Base-by-base conservation (phyloP, 2,797 vertebrate genomes). In the Micromesistius poutassou region DNA sequence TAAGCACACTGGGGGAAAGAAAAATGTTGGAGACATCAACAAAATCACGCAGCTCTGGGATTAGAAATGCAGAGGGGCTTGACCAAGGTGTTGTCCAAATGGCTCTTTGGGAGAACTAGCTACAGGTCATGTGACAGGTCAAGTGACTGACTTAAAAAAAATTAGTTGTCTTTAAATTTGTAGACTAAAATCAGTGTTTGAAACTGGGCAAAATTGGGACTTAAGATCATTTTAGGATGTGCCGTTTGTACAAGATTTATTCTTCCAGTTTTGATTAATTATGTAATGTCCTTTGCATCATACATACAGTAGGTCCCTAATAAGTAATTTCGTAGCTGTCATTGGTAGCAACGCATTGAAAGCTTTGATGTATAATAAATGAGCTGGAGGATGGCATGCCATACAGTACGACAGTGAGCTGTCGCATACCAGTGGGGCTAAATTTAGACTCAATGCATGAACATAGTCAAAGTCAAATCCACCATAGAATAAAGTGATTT, bases 331-430 rank as follows among this genome's bases (percentile, higher is more conserved):
- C 9, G 22, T 36, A 72, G 22, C 73, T 33, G 73, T 46, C 77
- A 13, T 8, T 28, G n/a, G 50, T 46, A 74, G 8, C n/a, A 2
- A 68, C 9, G 46, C 72, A 55, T 35, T 30, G 46, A 42, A 50
- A 50, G 30, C 55, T 50, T 77, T 80, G 71, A 75, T 79, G 78
- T 75, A 36, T 72, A 75, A 72, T 75, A 42, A 46, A 79, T 40
- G 50, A 14, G 50, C 9, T 38, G 36, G 8, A 28, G 13, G 33
- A 33, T 42, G 62, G 66, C 77, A 71, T 16, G 73, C 71, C 55
- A 33, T 28, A 31, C 28, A 62, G 30, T 46, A 74, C 40, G 30
- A 33, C 30, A 14, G 36, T 80, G 28, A 62, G 62, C n/a, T 74
- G 36, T 76, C 77, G 71, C 9, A 35, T 31, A 13, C 75, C 50